A percentile compares a stretch with the other conserved stretches of the same genome.
These are phyloP conservation scores for Drosophila neocordata DNA, from an alignment of 1,140 invertebrate genomes.

Conservation along the genomic window DNA sequence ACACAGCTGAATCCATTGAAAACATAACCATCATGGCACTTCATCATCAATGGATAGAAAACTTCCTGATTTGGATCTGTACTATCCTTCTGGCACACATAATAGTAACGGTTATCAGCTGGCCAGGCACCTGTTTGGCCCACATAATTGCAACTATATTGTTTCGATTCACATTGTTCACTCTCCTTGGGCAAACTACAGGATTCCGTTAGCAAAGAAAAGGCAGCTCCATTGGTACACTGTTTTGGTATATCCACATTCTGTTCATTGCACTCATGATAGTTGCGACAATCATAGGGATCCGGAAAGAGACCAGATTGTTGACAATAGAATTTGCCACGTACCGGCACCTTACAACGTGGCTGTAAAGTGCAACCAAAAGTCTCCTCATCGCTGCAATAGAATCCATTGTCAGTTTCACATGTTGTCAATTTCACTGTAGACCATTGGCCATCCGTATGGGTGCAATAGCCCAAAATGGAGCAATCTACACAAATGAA, in stretches of 20 bases:
- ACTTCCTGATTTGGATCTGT: conserved; percentile 9
- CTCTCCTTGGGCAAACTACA: conserved; percentile 55
- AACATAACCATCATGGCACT: conserved; percentile 52
- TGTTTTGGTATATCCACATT: conserved; percentile 46
- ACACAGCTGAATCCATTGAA: conserved; percentile 59
- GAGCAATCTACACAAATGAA: conserved; percentile 69
- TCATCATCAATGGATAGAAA: conserved; percentile 67
- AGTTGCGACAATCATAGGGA: conserved; percentile 79
- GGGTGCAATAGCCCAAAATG: conserved; percentile 59
- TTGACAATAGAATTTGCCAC: conserved; percentile 70
- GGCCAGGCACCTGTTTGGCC: conserved; percentile 66
- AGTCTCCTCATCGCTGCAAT: conserved; percentile 66
- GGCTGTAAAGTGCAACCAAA: conserved; percentile 64
- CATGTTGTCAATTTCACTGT: conserved; percentile 57
- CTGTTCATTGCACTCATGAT: conserved; percentile 71
- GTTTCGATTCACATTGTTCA: conserved; percentile 45
- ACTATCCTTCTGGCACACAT: conserved; percentile 62
- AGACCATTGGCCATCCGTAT: conserved; percentile 50
- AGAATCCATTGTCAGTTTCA: conserved; percentile 55
- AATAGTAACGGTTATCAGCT: conserved; percentile 68
- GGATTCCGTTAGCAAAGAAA: conserved; percentile 41
- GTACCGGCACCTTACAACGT: conserved; percentile 48
- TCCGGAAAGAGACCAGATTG: conserved; percentile 74
- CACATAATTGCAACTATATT: conserved; percentile 57
- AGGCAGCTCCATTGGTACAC: conserved; percentile 64